A percentile compares a stretch with the other conserved stretches of the same genome.
Conservation (phyloP, 1,140 invertebrate genomes). For the Orius insidiosus region DNA sequence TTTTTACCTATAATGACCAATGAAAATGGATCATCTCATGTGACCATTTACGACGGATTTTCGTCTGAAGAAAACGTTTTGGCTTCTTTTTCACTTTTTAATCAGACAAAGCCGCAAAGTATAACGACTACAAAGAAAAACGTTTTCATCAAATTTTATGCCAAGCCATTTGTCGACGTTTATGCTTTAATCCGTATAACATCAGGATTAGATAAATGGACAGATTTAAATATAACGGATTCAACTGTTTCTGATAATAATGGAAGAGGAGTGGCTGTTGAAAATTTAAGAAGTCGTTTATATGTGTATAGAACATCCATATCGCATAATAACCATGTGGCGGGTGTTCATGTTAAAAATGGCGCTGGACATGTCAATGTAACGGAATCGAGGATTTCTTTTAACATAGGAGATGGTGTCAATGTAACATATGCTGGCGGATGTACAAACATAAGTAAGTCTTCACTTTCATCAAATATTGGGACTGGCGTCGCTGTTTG, state of each 20-base stretch:
- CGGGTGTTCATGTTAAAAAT: conserved; percentile 66
- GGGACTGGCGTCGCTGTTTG: conserved; percentile 64
- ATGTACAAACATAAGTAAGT: conserved; percentile 68
- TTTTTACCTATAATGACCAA: conserved; percentile 61
- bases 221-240: conserved; percentile 73
- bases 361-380: conserved; percentile 87
- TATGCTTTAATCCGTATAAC: conserved; percentile 56
- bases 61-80: conserved; percentile 47
- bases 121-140: conserved; percentile 57
- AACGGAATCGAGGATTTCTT: conserved; percentile 69
- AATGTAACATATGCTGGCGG: conserved; percentile 87
- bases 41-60: conserved; percentile 64
- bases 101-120: conserved; percentile 68
- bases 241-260: conserved; percentile 74
- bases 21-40: conserved; percentile 47
- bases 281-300: conserved; percentile 64
- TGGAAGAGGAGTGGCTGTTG: conserved; percentile 75
- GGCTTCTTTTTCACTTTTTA: conserved; percentile 46
- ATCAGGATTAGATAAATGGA: conserved; percentile 62
- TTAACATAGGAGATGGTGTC: conserved; percentile 81
- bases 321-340: conserved; percentile 72
- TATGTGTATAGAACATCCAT: conserved; percentile 64
- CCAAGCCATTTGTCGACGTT: conserved; percentile 46
- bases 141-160: conserved; percentile 56
- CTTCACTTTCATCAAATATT: conserved; percentile 58